Base-by-base conservation (phyloP, 1,140 invertebrate genomes). In the Drosophila lini region DNA sequence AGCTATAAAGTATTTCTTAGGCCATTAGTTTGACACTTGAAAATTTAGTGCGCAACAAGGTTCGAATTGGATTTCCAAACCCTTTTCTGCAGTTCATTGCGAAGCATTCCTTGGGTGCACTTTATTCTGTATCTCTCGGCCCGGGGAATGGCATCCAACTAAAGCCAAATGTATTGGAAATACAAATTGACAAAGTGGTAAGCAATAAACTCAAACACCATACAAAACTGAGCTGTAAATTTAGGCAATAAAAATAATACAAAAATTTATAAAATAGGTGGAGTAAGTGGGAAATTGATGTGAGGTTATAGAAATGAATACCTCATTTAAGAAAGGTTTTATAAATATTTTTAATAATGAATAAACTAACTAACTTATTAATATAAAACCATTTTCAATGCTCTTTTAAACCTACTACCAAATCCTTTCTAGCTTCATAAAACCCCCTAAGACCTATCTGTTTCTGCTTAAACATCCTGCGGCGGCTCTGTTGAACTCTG, bases 1-100 rank as follows among this genome's bases (percentile, higher is more conserved):
- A 86, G 83, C 80, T 88, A 86, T 86, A 88, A 86, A 86, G 83
- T 80, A 86, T 88, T 88, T 88, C 84, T 88, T 88, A 89, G 84
- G 78, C 83, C 83, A 88, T 88, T 88, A 88, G 83, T 88, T 88
- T 88, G 83, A 83, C 84, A 88, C 83, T 88, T 88, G 84, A 80
- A 83, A 88, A 88, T 88, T 88, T 89, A 88, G 82, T 86, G 74
- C 41, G 32, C 53, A 75, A 56, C 74, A 76, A 77, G 74, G 62
- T 44, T 68, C 63, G 74, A 82, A 77, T 77, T 82, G 70, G 65
- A 88, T 82, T 79, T 40, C 53, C 45, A 28, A 47, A 15, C 19
- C 10, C 6, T 8, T 13, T 44, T 38, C 13, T 44, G 41, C 58
- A 38, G 19, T 73, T 50, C 50, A 50, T 44, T 59, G 40, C 53